A percentile compares a stretch with the other conserved stretches of the same genome.
These are phyloP conservation scores for Antennarius maculatus DNA, from an alignment of 2,797 vertebrate genomes.

Conservation along the genomic window DNA sequence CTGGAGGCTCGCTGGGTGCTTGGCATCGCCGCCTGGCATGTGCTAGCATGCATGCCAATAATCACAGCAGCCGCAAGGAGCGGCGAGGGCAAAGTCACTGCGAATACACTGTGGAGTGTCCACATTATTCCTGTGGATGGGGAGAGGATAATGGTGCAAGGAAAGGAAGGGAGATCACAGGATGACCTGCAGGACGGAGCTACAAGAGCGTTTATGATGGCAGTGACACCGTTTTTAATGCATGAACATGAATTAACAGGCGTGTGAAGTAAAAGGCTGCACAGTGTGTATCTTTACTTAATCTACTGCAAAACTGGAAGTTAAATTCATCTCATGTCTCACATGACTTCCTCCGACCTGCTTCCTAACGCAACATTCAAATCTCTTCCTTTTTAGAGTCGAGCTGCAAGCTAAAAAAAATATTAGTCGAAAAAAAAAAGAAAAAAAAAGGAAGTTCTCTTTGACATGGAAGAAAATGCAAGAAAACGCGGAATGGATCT, in stretches of 20 bases:
- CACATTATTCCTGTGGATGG: background rate
- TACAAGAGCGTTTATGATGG: background rate
- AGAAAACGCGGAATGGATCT: background rate
- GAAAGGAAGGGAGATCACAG: background rate
- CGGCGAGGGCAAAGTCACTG: conserved; percentile 27
- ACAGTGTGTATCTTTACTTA: background rate
- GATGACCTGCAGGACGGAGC: background rate
- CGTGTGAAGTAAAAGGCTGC: too few relatives aligned
- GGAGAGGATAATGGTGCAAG: background rate
- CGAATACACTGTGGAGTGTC: conserved; percentile 27
- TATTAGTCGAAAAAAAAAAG: background rate
- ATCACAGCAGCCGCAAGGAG: conserved; percentile 29
- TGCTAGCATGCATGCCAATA: conserved; percentile 48
- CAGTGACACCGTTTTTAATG: too few relatives aligned
- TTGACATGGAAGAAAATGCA: too few relatives aligned
- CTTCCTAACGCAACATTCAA: background rate
- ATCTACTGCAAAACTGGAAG: background rate
- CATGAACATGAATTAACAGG: too few relatives aligned
- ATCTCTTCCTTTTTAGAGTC: background rate
- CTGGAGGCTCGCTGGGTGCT: conserved; percentile 36
- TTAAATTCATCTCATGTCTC: background rate
- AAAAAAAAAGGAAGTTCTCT: too few relatives aligned
- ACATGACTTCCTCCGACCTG: background rate
- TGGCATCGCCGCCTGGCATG: conserved; percentile 50
- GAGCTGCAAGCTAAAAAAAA: conserved; percentile 5